Evolutionary conservation across 1,140 invertebrate genomes (phyloP).

Genomic region (Cotesia vestalis): DNA sequence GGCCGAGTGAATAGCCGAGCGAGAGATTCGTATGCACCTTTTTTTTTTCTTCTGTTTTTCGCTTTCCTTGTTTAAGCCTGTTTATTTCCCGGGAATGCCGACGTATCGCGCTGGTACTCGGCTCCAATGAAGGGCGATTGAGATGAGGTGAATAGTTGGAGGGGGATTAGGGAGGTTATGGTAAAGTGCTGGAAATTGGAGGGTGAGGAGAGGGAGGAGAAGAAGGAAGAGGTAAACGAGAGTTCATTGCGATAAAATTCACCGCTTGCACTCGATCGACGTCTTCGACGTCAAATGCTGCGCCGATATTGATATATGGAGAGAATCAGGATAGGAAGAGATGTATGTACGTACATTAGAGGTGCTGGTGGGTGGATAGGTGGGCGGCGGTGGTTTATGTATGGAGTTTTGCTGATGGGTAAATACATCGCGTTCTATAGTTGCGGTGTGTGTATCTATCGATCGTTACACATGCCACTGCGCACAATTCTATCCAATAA

Average conservation of each 20-base stretch:
- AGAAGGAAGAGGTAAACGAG: constrained; percentile 12
- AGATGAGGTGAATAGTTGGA: too few relatives aligned
- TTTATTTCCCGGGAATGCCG: constrained; percentile 25
- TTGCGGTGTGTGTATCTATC: constrained; percentile 23
- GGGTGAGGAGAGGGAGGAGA: neutral
- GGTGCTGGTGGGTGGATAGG: constrained; percentile 6
- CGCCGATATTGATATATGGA: constrained; percentile 14
- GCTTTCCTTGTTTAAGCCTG: constrained; percentile 8
- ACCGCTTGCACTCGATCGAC: constrained; percentile 18
- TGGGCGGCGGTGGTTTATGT: constrained; percentile 1
- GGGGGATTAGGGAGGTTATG: neutral
- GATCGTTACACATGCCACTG: constrained; percentile 32
- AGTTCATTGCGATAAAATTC: constrained; percentile 23
- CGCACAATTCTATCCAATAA: constrained; percentile 35
- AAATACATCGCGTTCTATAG: constrained; percentile 18
- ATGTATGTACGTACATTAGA: neutral
- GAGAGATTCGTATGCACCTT: constrained; percentile 20
- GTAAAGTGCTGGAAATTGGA: neutral
- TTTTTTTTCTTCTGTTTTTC: constrained; percentile 12
- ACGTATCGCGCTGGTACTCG: constrained; percentile 5
- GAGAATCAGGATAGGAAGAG: neutral
- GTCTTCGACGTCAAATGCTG: constrained; percentile 10
- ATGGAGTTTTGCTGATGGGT: constrained; percentile 5
- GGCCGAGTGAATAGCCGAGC: constrained; percentile 29
- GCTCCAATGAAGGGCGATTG: constrained; percentile 31